A percentile compares a stretch with the other conserved stretches of the same genome.
Conservation (phyloP, 2,888 invertebrate genomes). For the Carpatolechia fugitivella region DNA sequence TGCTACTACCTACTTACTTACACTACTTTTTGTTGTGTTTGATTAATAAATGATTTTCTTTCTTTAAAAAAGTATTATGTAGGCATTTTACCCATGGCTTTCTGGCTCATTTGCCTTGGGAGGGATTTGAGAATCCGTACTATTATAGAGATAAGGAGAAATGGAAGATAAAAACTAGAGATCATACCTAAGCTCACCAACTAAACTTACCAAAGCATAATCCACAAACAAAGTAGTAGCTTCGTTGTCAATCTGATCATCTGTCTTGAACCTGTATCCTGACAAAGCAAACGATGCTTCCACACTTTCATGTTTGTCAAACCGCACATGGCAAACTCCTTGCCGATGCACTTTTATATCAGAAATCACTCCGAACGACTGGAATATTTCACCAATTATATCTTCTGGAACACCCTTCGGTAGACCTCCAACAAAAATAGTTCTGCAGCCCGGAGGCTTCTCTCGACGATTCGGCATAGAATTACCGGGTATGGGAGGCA, state of each 20-base stretch:
- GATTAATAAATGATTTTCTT: too few relatives aligned
- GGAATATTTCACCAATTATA: conserved; percentile 91
- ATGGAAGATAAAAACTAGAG: too few relatives aligned
- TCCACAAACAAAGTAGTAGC: conserved; percentile 92
- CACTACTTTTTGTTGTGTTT: too few relatives aligned
- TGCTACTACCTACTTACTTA: too few relatives aligned
- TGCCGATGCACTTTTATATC: conserved; percentile 88
- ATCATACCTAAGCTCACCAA: too few relatives aligned
- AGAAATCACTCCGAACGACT: conserved; percentile 78
- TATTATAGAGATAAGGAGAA: too few relatives aligned
- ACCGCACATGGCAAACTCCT: conserved; percentile 95
- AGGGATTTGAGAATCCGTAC: too few relatives aligned
- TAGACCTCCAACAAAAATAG: conserved; percentile 95
- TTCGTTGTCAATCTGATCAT: conserved; percentile 84
- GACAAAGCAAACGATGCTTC: conserved; percentile 92
- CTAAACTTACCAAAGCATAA: conserved; percentile 82
- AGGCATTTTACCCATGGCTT: too few relatives aligned
- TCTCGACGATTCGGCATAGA: conserved; percentile 90
- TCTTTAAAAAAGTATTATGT: too few relatives aligned
- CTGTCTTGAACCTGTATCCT: conserved; percentile 85
- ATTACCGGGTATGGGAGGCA: conserved; percentile 91
- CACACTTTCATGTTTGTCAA: conserved; percentile 87
- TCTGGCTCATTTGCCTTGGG: too few relatives aligned
- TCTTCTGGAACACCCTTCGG: conserved; percentile 91
- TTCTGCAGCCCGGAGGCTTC: conserved; percentile 92